A percentile compares a stretch with the other conserved stretches of the same genome.
These are phyloP conservation scores for Ochropacha duplaris DNA, from an alignment of 2,888 invertebrate species.

Conservation along the genomic window DNA sequence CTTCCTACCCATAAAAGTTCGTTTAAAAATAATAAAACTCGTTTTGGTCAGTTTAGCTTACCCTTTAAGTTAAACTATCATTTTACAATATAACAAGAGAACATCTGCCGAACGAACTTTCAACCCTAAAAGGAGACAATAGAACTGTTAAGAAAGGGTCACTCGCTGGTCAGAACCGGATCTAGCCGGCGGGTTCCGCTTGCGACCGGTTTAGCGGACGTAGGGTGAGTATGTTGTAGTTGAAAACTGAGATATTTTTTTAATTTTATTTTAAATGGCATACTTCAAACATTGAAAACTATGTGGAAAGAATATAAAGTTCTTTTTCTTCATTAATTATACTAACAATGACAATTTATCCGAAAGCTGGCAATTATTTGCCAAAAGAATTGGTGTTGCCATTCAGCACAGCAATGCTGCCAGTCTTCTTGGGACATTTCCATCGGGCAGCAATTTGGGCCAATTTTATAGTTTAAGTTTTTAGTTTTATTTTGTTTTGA, in stretches of 20 bases:
- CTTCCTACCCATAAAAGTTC: neutral
- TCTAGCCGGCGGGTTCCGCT: constrained; percentile 50
- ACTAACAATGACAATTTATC: too few species aligned
- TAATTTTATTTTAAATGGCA: neutral
- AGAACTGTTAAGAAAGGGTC: constrained; percentile 66
- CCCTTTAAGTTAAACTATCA: neutral
- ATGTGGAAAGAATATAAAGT: too few species aligned
- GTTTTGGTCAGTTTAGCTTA: constrained; percentile 4
- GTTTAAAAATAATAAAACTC: neutral
- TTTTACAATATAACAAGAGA: constrained; percentile 19
- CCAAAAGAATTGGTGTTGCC: too few species aligned
- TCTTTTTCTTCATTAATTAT: too few species aligned
- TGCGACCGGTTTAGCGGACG: constrained; percentile 40
- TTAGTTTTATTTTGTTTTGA: too few species aligned
- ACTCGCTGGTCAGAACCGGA: constrained; percentile 67
- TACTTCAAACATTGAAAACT: neutral
- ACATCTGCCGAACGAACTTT: constrained; percentile 68
- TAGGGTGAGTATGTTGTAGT: constrained; percentile 9
- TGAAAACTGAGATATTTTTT: neutral
- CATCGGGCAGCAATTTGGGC: too few species aligned
- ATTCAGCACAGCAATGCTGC: too few species aligned
- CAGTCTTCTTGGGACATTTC: too few species aligned
- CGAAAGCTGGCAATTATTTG: too few species aligned
- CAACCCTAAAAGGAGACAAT: constrained; percentile 49
- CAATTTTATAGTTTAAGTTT: too few species aligned